Percentiles rank a stretch among this genome's conserved stretches.
These are phyloP conservation scores for Bacillus rossius DNA, from an alignment of 1,140 invertebrate species.

Conservation along the genomic window DNA sequence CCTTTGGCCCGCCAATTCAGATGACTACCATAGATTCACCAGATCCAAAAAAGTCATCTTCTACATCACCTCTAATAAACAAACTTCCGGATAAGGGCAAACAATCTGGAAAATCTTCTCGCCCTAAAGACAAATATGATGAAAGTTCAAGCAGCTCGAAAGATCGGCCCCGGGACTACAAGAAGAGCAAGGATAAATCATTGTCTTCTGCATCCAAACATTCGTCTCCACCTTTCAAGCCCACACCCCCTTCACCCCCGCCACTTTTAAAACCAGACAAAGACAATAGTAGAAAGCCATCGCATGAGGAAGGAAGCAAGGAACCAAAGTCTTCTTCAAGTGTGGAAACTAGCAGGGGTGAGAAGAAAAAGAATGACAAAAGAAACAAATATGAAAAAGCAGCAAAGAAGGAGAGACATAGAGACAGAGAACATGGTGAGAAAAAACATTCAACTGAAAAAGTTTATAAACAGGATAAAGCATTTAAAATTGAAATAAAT, in stretches of 20 bases:
- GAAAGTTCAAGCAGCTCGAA: too few species aligned
- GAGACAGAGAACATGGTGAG: too few species aligned
- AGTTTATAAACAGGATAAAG: too few species aligned
- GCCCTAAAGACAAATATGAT: conserved; percentile 14
- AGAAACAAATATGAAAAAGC: conserved; percentile 43
- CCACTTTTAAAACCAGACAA: conserved; percentile 45
- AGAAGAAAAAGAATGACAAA: conserved; percentile 27
- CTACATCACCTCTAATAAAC: conserved; percentile 21
- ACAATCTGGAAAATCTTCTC: too few species aligned
- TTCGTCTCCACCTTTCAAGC: too few species aligned
- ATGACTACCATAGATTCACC: conserved; percentile 54
- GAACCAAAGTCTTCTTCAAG: conserved; percentile 2
- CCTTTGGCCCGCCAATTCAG: conserved; percentile 76
- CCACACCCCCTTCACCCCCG: too few species aligned
- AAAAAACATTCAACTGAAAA: too few species aligned
- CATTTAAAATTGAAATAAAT: too few species aligned
- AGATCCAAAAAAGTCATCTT: conserved; percentile 47
- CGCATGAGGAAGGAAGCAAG: conserved; percentile 28
- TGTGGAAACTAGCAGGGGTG: conserved; percentile 33
- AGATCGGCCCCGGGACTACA: conserved; percentile 26
- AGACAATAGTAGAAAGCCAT: conserved; percentile 42
- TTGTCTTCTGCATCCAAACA: conserved; percentile 16
- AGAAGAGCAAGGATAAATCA: too few species aligned
- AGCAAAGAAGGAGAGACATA: conserved; percentile 46
- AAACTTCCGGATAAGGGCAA: conserved; percentile 28